These are phyloP conservation scores for Onychostruthus taczanowskii DNA, from an alignment of 2,113 vertebrate species.

Conservation along the genomic window DNA sequence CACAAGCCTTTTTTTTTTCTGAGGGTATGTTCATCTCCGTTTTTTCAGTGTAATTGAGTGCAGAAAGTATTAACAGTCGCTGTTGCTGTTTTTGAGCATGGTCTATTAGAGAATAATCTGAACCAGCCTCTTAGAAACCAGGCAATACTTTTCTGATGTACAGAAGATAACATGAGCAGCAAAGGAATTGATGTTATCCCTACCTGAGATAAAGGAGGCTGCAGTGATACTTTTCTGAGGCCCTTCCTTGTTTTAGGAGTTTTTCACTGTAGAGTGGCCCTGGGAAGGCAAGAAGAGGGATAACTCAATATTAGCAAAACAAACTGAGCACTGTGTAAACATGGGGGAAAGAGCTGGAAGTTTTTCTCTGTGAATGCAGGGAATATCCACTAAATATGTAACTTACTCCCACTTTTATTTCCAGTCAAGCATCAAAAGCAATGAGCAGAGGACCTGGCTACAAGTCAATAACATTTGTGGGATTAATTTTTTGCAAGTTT, in stretches of 20 bases:
- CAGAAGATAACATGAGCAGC: not conserved
- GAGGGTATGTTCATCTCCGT: not conserved
- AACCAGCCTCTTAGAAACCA: not conserved
- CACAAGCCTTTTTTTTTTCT: not conserved
- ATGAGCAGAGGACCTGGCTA: not conserved
- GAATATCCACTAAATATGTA: not conserved
- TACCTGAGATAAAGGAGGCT: not conserved
- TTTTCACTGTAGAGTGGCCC: not conserved
- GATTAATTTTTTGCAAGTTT: not conserved
- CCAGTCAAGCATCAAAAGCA: not conserved
- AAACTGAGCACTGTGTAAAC: not conserved
- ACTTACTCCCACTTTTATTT: not conserved
- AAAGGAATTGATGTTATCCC: not conserved
- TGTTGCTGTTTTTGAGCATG: not conserved
- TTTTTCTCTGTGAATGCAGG: not conserved
- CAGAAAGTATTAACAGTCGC: not conserved
- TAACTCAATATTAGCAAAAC: not conserved
- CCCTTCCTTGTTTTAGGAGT: not conserved
- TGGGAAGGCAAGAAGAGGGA: not conserved
- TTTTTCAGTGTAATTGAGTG: not conserved
- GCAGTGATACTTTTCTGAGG: not conserved
- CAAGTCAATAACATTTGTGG: not conserved
- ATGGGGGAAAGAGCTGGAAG: not conserved
- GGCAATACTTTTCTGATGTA: not conserved
- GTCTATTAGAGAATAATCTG: not conserved